phyloP scores from a whole-genome alignment of 2,888 invertebrate genomes.

The Zonitis immaculata region DNA sequence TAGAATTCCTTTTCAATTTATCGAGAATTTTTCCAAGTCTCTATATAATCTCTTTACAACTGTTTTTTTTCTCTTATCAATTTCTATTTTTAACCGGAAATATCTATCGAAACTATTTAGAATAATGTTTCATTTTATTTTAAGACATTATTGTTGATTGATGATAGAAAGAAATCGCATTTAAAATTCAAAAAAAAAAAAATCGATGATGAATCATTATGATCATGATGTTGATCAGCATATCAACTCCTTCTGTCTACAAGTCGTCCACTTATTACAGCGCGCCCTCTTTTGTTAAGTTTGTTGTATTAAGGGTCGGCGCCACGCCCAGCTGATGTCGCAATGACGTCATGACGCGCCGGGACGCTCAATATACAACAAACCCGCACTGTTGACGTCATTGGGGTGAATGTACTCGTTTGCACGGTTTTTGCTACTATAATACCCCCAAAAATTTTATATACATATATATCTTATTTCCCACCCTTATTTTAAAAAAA shows the following conservation, averaged over 20 bases:
- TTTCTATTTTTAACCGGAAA: background rate
- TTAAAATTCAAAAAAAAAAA: too few relatives aligned
- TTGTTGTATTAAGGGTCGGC: constrained; percentile 26
- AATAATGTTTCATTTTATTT: background rate
- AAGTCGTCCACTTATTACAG: background rate
- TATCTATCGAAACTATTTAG: background rate
- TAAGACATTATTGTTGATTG: background rate
- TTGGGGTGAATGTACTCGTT: constrained; percentile 40
- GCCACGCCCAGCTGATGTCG: constrained; percentile 49
- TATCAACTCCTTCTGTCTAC: background rate
- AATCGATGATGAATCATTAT: background rate
- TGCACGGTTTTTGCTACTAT: constrained; percentile 15
- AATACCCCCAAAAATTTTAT: background rate
- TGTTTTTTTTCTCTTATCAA: background rate
- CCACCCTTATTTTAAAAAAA: too few relatives aligned
- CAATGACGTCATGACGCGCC: constrained; percentile 46
- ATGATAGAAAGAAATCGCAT: too few relatives aligned
- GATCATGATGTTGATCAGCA: too few relatives aligned
- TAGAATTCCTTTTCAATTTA: too few relatives aligned
- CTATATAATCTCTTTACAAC: too few relatives aligned
- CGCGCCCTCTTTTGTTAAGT: constrained; percentile 17
- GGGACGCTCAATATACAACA: constrained; percentile 41
- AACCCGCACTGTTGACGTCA: constrained; percentile 40
- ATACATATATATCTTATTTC: background rate
- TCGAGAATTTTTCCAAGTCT: too few relatives aligned